These are phyloP conservation scores for Coracopsis vasa DNA, from an alignment of 2,113 vertebrate species.

Conservation along the genomic window DNA sequence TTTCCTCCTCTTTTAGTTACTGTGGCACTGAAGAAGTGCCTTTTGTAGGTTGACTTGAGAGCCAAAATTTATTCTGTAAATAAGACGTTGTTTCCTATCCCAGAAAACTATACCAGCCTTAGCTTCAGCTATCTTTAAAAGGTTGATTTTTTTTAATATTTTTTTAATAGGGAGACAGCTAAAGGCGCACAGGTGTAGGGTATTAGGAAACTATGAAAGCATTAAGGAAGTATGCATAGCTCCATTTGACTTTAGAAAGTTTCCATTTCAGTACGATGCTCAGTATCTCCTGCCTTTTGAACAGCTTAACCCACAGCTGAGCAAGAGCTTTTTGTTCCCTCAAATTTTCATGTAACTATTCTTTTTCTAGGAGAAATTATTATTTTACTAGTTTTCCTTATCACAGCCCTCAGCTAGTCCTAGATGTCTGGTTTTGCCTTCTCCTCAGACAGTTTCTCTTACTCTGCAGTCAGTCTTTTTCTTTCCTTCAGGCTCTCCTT, in stretches of 20 bases:
- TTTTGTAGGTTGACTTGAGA: not conserved
- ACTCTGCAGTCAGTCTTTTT: not conserved
- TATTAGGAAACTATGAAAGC: not conserved
- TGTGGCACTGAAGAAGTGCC: not conserved
- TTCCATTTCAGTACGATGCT: not conserved
- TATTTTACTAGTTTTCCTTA: not conserved
- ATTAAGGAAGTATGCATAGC: accelerated
- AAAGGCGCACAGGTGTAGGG: not conserved
- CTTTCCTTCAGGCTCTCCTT: not conserved
- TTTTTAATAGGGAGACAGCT: not conserved
- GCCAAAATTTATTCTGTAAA: not conserved
- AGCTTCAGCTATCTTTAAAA: not conserved
- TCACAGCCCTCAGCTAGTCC: not conserved
- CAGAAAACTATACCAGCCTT: accelerated
- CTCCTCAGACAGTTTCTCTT: not conserved
- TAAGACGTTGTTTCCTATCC: not conserved
- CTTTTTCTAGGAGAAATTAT: not conserved
- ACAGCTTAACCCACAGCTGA: not conserved
- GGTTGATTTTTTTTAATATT: not conserved
- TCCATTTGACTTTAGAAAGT: not conserved
- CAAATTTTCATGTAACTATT: not conserved
- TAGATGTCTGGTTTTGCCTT: not conserved
- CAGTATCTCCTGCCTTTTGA: not conserved
- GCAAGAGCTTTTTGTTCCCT: not conserved
- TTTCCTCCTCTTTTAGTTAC: not conserved